These are phyloP conservation scores for Pachydiplax longipennis DNA, from an alignment of 2,888 invertebrate species.

Conservation along the genomic window DNA sequence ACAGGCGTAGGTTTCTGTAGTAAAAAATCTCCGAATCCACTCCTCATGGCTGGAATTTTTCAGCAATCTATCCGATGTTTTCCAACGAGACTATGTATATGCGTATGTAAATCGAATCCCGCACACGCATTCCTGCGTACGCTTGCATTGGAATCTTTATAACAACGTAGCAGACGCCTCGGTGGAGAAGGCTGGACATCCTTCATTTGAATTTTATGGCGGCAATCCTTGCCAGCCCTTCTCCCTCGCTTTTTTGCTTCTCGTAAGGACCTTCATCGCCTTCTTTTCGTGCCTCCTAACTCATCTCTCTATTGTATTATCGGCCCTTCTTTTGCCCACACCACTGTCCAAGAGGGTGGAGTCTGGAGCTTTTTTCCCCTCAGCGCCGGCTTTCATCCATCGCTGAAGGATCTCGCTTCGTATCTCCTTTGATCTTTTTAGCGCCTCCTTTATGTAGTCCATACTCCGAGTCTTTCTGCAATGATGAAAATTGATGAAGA, in stretches of 20 bases:
- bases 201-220: slow-evolving; percentile 36
- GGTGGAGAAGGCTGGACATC: neutral
- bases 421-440: neutral
- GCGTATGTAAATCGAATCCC: neutral
- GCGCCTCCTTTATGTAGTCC: neutral
- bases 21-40: neutral
- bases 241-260: neutral
- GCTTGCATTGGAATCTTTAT: neutral
- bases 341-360: neutral
- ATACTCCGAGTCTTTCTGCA: too few relatives aligned
- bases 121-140: neutral
- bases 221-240: neutral
- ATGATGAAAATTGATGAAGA: too few relatives aligned
- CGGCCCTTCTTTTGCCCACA: neutral
- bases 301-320: neutral
- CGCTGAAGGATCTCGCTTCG: neutral
- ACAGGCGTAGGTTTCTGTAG: neutral
- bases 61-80: neutral
- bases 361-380: neutral
- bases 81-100: neutral
- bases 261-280: neutral
- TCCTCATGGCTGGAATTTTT: neutral
- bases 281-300: neutral
- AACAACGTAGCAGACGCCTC: neutral
- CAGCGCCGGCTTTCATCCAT: neutral